These are phyloP conservation scores for Champsocephalus esox DNA, from an alignment of 2,797 vertebrate genomes.

Conservation along the genomic window DNA sequence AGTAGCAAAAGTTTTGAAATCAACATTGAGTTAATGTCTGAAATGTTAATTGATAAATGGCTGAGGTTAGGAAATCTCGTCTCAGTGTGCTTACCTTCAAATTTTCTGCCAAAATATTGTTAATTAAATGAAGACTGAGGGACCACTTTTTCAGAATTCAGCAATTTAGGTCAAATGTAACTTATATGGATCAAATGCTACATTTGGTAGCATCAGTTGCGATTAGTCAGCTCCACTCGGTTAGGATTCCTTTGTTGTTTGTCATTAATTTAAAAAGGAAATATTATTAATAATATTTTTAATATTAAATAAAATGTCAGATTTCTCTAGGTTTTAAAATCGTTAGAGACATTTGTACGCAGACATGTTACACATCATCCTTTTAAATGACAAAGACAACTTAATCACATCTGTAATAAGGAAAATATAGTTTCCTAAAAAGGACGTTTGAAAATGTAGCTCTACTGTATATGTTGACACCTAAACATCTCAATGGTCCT, in stretches of 20 bases:
- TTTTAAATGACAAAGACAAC: not conserved
- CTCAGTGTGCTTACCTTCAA: not conserved
- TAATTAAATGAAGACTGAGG: not conserved
- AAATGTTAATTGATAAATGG: not conserved
- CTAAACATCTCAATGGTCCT: not conserved
- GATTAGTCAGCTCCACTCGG: too few species aligned
- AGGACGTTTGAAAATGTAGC: not conserved
- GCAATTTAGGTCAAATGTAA: not conserved
- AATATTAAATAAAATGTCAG: too few species aligned
- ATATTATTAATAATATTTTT: too few species aligned
- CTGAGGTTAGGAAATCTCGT: not conserved
- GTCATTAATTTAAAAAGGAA: too few species aligned
- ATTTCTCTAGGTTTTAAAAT: too few species aligned
- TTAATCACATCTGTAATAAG: not conserved
- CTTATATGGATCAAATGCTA: too few species aligned
- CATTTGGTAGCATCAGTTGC: too few species aligned
- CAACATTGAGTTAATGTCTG: not conserved
- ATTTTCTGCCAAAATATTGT: not conserved
- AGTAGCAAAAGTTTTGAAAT: not conserved
- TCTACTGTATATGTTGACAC: not conserved
- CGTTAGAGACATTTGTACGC: too few species aligned
- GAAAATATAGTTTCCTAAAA: too few species aligned
- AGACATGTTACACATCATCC: too few species aligned
- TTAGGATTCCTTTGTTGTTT: too few species aligned
- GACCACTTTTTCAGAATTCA: not conserved